These are phyloP conservation scores for Ciconia boyciana DNA, from an alignment of 2,113 vertebrate genomes.

Conservation along the genomic window DNA sequence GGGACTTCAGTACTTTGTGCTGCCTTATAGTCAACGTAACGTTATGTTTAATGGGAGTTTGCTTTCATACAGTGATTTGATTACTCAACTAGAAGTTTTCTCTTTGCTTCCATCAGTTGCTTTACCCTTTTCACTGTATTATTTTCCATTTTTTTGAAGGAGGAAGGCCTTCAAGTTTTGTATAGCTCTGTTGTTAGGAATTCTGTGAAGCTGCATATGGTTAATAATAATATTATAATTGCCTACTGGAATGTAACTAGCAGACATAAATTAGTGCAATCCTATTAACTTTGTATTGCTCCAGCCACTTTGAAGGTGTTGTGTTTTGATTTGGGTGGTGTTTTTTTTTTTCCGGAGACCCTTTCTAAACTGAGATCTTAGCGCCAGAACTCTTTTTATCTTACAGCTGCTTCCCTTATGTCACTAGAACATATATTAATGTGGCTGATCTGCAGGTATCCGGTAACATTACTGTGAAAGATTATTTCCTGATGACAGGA, in stretches of 20 bases:
- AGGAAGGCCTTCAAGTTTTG: not conserved
- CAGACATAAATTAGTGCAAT: not conserved
- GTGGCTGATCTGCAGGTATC: not conserved
- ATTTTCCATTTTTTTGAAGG: not conserved
- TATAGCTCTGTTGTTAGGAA: not conserved
- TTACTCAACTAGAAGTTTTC: not conserved
- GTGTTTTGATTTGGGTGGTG: too few relatives aligned
- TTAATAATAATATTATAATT: not conserved
- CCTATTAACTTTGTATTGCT: not conserved
- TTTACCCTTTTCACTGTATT: not conserved
- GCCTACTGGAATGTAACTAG: not conserved
- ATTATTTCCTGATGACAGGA: not conserved
- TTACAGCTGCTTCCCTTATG: not conserved
- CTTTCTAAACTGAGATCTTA: not conserved
- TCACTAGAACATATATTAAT: not conserved
- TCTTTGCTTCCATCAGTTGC: not conserved
- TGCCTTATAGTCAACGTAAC: not conserved
- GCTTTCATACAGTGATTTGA: not conserved
- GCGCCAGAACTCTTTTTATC: not conserved
- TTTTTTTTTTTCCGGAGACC: not conserved
- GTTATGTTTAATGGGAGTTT: not conserved
- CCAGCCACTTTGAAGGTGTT: not conserved
- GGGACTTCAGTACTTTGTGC: not conserved
- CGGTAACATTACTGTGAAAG: not conserved
- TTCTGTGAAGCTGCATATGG: not conserved